Evolutionary conservation across 2,888 invertebrate species (phyloP), one percentile per base, ranked within the genome.

Genomic region (Galeruca laticollis): DNA sequence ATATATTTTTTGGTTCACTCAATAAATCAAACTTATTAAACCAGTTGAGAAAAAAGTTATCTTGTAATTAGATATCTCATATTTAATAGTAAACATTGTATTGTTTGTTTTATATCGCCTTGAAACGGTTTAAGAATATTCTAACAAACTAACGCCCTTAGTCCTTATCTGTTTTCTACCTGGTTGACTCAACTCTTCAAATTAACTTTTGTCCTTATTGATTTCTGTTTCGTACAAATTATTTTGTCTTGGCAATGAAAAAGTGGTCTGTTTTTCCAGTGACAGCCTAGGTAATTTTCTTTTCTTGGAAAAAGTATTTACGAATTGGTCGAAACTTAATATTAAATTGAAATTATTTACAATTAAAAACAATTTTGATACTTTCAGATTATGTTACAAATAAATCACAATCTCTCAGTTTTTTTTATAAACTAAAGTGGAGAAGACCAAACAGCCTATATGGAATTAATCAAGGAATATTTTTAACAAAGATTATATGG

Each of bases 151-250:
- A 67, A 61, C 47, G 67, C 59, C 56, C 63, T 56, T 62, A 62
- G 49, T 67, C 60, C 52, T 70, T 68, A 49, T 69, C 67, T 67
- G 68, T 68, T 43, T 70, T 54, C 59, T 62, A 69, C 66, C 68
- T 69, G 73, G 73, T 72, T 72, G 64, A 69, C 71, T 73, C 76
- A 70, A 73, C 74, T 73, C 73, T 73, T 72, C 73, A 76, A 76
- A 76, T 76, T 74, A 73, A 71, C 71, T 72, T 71, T 74, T 64
- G 69, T 73, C 75, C 59, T 76, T 74, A 75, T 76, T 70, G 70
- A 71, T 71, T 71, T 74, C 65, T 60, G 63, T 43, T 63, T 57
- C 72, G 40, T 52, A 67, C 26, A 56, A 66, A 70, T 70, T 61
- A 66, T 57, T 61, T 57, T 61, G 60, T 64, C 51, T 49, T 18